Percentiles rank a stretch among this genome's conserved stretches.
Evolutionary conservation across 2,113 vertebrate species (phyloP).

Genomic region (Pluvianellus socialis): DNA sequence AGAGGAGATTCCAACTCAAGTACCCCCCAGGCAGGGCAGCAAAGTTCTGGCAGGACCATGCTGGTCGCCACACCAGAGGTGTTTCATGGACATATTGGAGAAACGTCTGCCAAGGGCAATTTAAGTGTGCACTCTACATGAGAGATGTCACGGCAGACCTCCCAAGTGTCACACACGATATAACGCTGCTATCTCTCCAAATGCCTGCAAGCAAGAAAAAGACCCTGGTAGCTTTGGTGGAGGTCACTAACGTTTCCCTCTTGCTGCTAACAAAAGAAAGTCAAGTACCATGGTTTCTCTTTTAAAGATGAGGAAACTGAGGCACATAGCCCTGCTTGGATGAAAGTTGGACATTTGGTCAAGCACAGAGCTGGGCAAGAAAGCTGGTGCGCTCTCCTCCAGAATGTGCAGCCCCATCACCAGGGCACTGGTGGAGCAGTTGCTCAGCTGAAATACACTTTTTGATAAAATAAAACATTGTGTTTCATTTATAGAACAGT

Average conservation of each 20-base stretch:
- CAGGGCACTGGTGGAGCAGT: background rate
- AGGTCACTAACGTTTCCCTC: background rate
- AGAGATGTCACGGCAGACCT: background rate
- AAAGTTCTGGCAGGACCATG: background rate
- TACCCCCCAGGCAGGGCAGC: background rate
- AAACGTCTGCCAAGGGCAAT: background rate
- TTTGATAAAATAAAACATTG: background rate
- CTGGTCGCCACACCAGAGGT: background rate
- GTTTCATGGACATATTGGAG: background rate
- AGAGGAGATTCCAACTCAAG: background rate
- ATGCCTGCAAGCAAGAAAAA: background rate
- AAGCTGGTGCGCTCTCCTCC: accelerated
- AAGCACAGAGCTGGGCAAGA: background rate
- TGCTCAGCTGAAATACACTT: background rate
- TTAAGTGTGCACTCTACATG: background rate
- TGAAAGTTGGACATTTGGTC: background rate
- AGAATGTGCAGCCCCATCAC: accelerated
- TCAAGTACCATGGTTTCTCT: background rate
- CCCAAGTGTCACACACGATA: background rate
- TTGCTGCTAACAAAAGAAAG: background rate
- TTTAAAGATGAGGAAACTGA: background rate
- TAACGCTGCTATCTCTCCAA: background rate
- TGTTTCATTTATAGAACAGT: background rate
- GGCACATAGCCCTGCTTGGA: background rate
- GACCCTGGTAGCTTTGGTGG: background rate